Percentiles rank a stretch among this genome's conserved stretches.
phyloP scores from a whole-genome alignment of 2,888 invertebrate species.

The Buathra laborator region DNA sequence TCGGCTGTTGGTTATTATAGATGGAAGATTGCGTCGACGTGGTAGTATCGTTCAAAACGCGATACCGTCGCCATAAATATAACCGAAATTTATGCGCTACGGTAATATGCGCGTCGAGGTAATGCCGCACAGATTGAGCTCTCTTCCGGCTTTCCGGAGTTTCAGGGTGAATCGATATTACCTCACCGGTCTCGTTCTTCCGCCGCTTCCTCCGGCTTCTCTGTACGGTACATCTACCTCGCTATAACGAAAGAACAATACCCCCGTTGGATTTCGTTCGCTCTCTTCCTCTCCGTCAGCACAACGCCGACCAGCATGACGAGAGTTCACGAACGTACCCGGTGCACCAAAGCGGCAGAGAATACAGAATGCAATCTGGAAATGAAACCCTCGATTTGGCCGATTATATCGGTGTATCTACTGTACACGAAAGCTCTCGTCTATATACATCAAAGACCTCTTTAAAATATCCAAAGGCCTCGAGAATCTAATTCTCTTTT shows the following conservation, averaged over 20 bases:
- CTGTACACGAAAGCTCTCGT: neutral
- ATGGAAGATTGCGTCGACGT: conserved; percentile 39
- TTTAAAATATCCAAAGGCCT: conserved; percentile 30
- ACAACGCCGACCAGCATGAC: too few relatives aligned
- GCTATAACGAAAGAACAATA: conserved; percentile 50
- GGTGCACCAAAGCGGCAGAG: conserved; percentile 13
- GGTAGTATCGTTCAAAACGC: conserved; percentile 46
- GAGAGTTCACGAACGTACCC: conserved; percentile 24
- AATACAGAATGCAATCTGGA: conserved; percentile 55
- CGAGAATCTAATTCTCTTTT: conserved; percentile 30
- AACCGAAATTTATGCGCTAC: conserved; percentile 60
- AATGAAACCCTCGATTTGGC: conserved; percentile 50
- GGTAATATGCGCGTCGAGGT: conserved; percentile 63
- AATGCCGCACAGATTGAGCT: conserved; percentile 63
- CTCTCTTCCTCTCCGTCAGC: neutral
- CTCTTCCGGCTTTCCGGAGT: conserved; percentile 67
- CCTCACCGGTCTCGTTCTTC: conserved; percentile 49
- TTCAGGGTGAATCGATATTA: conserved; percentile 67
- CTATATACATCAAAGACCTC: neutral
- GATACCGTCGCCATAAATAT: conserved; percentile 61
- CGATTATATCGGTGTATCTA: conserved; percentile 30
- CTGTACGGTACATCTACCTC: conserved; percentile 8
- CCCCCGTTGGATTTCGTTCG: neutral
- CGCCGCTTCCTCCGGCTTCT: neutral
- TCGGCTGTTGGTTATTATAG: conserved; percentile 35